Percentiles rank a stretch among this genome's conserved stretches.
phyloP scores from a whole-genome alignment of 2,113 vertebrate genomes.

The Ia io region DNA sequence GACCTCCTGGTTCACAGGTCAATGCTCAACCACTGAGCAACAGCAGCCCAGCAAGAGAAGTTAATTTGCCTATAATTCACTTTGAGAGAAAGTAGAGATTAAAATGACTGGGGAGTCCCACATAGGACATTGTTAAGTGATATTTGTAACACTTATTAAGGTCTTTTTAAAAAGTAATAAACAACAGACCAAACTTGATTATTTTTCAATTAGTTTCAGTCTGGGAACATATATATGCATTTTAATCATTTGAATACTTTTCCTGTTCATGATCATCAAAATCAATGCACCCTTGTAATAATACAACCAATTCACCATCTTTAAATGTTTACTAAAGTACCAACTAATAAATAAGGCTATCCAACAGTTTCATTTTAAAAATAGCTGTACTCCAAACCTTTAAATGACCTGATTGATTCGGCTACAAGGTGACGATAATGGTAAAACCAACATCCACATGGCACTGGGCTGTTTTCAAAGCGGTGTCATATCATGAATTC shows the following conservation, averaged over 20 bases:
- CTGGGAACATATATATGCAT: background rate
- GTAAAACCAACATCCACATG: rapidly evolving
- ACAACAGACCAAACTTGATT: background rate
- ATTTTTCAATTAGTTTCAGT: background rate
- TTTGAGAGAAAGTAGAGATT: background rate
- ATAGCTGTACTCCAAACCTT: background rate
- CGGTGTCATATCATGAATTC: background rate
- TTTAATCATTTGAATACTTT: background rate
- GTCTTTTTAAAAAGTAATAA: background rate
- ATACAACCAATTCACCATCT: background rate
- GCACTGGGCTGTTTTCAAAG: background rate
- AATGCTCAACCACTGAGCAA: no score
- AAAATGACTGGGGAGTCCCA: background rate
- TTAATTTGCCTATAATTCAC: background rate
- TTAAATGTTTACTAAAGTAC: background rate
- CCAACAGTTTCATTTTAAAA: background rate
- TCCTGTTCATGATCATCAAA: background rate
- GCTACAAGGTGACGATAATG: background rate
- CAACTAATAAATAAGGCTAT: background rate
- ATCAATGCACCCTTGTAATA: background rate
- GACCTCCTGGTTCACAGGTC: no score
- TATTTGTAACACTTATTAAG: background rate
- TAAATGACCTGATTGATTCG: background rate
- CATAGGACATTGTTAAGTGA: background rate
- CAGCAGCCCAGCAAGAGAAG: no score